Evolutionary conservation across 2,797 vertebrate species (phyloP), one percentile per base, ranked within the genome.

Genomic region (Enteromius fasciolatus): DNA sequence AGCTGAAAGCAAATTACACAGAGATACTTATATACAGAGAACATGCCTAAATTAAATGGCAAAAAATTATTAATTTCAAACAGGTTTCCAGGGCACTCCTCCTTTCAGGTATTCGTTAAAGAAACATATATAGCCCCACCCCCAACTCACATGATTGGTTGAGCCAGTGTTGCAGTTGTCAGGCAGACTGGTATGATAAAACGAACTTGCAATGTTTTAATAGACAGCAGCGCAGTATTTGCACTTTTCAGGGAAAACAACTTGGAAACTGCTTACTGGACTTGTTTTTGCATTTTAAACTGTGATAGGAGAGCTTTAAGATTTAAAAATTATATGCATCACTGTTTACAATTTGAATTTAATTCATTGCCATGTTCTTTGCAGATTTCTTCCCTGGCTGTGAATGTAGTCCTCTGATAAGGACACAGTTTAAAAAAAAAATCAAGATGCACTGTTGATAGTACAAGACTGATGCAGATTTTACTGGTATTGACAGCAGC

Each of bases 401-500:
- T 70, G 67, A 28, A 23, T 46, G 50, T 17, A 54, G 36, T 57
- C 50, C 64, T 44, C 50, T 57, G 36, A 41, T 68, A 69, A 44
- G 33, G 25, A 33, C 67, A 72, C 25, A 5, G 41, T 61, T 63
- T 63, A 15, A 63, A 3, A 41, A 63, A 50, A 70, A 41, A 63
- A 63, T 61, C 23, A 72, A 80, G 52, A 80, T 72, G 11, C 1
- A 17, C 33, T 25, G 17, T 25, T 69, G 72, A 74, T 74, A 23
- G 28, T 23, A 39, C 18, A 76, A 76, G 57, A 78, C 41, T 48
- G 76, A 66, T 78, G 25, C 11, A 15, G 31, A 74, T 74, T 64
- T 73, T 73, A 11, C 69, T 64, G 54, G 28, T 73, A 81, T 64
- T 73, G 79, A 81, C 68, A 81, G 54, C 69, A 50, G 44, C 57